A percentile compares a stretch with the other conserved stretches of the same genome.
Conservation (phyloP, 2,113 vertebrate species). For the Paratilapia polleni region DNA sequence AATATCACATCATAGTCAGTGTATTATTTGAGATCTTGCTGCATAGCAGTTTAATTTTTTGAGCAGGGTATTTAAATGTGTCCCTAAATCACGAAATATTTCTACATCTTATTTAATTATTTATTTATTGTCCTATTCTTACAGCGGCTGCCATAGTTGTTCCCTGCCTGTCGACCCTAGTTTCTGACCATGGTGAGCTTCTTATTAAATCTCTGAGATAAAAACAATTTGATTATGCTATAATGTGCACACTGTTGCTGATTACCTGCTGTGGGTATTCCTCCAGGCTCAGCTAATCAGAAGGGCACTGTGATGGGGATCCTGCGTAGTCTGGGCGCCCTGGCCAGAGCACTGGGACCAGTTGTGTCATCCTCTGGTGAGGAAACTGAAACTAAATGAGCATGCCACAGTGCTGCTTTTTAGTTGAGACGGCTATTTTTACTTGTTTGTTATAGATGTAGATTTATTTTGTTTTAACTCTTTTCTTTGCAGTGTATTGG, state of each 20-base stretch:
- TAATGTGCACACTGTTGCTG: neutral
- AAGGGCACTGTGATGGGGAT: slow-evolving; percentile 97
- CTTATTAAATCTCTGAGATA: neutral
- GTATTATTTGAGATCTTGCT: neutral
- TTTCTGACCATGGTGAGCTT: slow-evolving; percentile 90
- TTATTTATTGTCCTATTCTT: slow-evolving; percentile 18
- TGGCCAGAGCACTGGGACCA: slow-evolving; percentile 91
- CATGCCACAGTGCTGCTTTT: neutral
- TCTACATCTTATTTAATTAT: neutral
- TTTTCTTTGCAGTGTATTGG: slow-evolving; percentile 90
- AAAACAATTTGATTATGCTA: neutral
- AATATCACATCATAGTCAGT: neutral
- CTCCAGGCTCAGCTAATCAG: slow-evolving; percentile 86
- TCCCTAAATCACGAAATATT: neutral
- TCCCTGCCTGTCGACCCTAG: slow-evolving; percentile 91
- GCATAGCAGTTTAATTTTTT: neutral
- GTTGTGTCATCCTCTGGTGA: slow-evolving; percentile 87
- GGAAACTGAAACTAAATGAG: neutral
- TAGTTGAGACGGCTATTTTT: neutral
- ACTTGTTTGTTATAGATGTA: neutral
- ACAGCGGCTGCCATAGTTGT: slow-evolving; percentile 93
- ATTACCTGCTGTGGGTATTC: neutral
- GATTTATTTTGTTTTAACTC: neutral
- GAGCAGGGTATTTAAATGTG: neutral
- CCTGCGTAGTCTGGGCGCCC: slow-evolving; percentile 90